phyloP scores from a whole-genome alignment of 1,140 invertebrate species.

The Drosophila ohnishii region DNA sequence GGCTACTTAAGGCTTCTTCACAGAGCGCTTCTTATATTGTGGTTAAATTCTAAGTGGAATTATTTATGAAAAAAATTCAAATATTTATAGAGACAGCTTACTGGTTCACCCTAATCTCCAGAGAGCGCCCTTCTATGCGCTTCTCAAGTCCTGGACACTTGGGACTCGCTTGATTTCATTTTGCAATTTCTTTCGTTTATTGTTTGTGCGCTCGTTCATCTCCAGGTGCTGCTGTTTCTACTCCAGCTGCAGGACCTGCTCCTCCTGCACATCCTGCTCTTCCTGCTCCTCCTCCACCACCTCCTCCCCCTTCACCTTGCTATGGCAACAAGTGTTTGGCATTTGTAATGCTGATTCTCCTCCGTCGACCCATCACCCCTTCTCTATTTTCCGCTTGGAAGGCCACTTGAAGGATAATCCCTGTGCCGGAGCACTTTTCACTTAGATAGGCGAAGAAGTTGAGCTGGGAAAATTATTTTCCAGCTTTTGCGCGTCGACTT shows the following conservation, averaged over 20 bases:
- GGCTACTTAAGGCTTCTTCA: neutral
- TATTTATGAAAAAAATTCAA: too few species aligned
- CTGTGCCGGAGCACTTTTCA: conserved; percentile 35
- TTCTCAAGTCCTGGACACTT: conserved; percentile 11
- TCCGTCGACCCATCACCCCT: neutral
- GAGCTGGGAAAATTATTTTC: conserved; percentile 64
- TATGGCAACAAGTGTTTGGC: conserved; percentile 46
- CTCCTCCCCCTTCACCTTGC: neutral
- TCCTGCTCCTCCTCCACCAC: neutral
- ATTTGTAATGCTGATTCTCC: conserved; percentile 34
- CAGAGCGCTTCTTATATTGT: too few species aligned
- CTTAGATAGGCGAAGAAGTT: conserved; percentile 39
- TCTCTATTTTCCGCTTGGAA: conserved; percentile 40
- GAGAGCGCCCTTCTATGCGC: neutral
- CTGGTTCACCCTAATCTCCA: too few species aligned
- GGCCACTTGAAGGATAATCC: conserved; percentile 47
- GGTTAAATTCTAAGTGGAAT: too few species aligned
- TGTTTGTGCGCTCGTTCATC: conserved; percentile 35
- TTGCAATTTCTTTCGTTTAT: conserved; percentile 38
- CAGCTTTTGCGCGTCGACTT: conserved; percentile 42
- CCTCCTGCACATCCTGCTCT: neutral
- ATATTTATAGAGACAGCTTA: too few species aligned
- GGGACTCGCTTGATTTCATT: conserved; percentile 40
- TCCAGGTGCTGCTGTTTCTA: conserved; percentile 11
- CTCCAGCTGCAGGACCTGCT: neutral